Percentiles rank a stretch among this genome's conserved stretches.
Evolutionary conservation across 2,113 vertebrate species (phyloP).

Genomic region (Furnarius figulus): DNA sequence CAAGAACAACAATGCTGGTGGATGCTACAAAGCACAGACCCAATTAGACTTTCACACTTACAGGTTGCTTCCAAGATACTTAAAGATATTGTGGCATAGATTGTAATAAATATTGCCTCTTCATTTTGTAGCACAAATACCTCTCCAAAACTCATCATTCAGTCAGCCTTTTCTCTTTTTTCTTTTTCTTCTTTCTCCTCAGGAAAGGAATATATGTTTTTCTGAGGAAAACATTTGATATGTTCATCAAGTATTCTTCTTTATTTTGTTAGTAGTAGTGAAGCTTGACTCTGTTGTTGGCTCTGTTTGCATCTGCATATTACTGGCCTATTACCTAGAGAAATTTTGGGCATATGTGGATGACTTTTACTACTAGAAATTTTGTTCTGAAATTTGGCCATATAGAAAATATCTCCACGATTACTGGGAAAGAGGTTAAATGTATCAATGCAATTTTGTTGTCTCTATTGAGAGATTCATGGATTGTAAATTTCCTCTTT

Average conservation of each 20-base stretch:
- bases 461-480: neutral
- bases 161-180: neutral
- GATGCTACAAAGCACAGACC: neutral
- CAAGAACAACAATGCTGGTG: neutral
- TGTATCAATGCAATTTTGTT: neutral
- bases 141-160: neutral
- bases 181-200: neutral
- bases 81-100: neutral
- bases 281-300: neutral
- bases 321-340: neutral
- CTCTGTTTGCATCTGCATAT: neutral
- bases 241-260: neutral
- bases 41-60: neutral
- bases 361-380: neutral
- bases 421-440: neutral
- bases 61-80: neutral
- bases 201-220: neutral
- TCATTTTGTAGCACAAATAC: neutral
- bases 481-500: neutral
- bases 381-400: neutral
- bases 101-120: neutral
- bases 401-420: neutral
- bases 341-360: neutral
- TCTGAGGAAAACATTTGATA: neutral
- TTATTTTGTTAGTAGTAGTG: neutral